Percentiles rank a stretch among this genome's conserved stretches.
These are phyloP conservation scores for Baccha elongata DNA, from an alignment of 2,888 invertebrate genomes.

Conservation along the genomic window DNA sequence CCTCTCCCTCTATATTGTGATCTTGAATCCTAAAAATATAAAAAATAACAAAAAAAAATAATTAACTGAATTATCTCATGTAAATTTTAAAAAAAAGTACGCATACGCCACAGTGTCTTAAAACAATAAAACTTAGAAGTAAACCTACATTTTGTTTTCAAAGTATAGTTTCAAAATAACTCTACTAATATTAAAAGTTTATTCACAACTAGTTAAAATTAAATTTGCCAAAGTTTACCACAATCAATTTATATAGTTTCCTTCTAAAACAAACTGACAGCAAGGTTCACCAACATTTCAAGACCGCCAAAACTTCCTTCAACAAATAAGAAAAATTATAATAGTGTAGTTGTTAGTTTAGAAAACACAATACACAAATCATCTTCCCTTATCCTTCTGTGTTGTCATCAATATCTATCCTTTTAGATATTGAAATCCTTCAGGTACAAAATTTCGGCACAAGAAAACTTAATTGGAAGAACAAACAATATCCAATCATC, in stretches of 20 bases:
- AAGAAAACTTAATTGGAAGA: slow-evolving; percentile 20
- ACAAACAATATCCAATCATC: slow-evolving; percentile 14
- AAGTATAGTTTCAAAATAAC: not conserved
- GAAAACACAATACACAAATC: not conserved
- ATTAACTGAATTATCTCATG: not conserved
- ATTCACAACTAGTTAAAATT: slow-evolving; percentile 6
- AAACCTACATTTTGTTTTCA: not conserved
- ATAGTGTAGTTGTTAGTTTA: not conserved
- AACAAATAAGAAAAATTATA: slow-evolving; percentile 2
- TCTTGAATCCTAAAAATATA: slow-evolving; percentile 47
- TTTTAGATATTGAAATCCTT: not conserved
- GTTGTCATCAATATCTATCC: slow-evolving; percentile 12
- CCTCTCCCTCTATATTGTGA: slow-evolving; percentile 40
- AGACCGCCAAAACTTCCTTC: not conserved
- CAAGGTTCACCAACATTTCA: not conserved
- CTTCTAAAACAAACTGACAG: not conserved
- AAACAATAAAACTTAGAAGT: not conserved
- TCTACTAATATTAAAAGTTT: not conserved
- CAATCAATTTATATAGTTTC: not conserved
- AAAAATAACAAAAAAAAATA: not conserved
- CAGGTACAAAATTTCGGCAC: not conserved
- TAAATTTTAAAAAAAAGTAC: slow-evolving; percentile 4
- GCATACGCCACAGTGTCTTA: slow-evolving; percentile 6
- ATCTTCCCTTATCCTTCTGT: not conserved
- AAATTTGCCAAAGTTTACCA: not conserved